Evolutionary conservation across 2,888 invertebrate genomes (phyloP), one percentile per base, ranked within the genome.

Genomic region (Ichneumoninae sp.): DNA sequence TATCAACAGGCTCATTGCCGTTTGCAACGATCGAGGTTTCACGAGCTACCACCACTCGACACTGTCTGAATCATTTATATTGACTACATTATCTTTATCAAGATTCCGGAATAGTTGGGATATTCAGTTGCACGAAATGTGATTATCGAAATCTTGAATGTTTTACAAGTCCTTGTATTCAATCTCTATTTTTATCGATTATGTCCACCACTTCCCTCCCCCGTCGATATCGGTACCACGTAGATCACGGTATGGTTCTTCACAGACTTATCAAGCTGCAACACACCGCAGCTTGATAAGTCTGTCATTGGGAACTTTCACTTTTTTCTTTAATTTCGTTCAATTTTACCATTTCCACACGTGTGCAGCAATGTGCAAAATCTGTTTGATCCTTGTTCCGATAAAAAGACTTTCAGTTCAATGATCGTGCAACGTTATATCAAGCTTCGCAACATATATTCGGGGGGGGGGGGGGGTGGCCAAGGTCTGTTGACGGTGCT

Each of bases 131-230:
- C 10, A 44, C 22, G 40, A 50, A 22, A 33, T 8, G 1, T n/a
- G 26, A 26, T 16, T 73, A 6, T 26, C 54, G 3, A 40, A 0
- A 40, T 30, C 3, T 30, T 10, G n/a, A 30, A 33, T n/a, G 2
- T 2, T 5, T 57, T 40, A 57, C 7, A 1, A 63, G 19, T 63
- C 16, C 33, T 22, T n/a, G 47, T 13, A 63, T 36, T 47, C n/a
- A 33, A 63, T n/a, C n/a, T 22, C 50, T 74, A 65, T 74, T 74
- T 74, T 63, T 73, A 30, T 73, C 60, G 30, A 73, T 73, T 60
- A 47, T 47, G 26, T 10, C 22, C 26, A 16, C 4, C 13, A 3
- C 4, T 47, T 54, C 47, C 30, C 1, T 0, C 7, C 26, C 44
- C 13, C n/a, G 6, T 30, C 30, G 47, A 30, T 63, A 60, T 63